Evolutionary conservation across 2,888 invertebrate genomes (phyloP).

Genomic region (Coenonympha arcania): DNA sequence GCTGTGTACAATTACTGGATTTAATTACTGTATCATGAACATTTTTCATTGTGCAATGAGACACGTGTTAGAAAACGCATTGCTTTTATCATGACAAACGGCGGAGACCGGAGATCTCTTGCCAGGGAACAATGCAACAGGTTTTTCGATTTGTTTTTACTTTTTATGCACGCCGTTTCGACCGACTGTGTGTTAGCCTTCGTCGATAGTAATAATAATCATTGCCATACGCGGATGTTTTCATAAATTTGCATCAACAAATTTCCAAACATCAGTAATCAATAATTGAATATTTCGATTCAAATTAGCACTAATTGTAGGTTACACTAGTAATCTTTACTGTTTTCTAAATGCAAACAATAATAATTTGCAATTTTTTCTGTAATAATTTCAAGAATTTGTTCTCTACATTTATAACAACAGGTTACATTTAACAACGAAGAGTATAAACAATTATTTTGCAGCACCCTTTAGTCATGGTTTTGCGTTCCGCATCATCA

Average conservation of each 20-base stretch:
- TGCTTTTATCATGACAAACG: slow-evolving; percentile 52
- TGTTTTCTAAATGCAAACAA: neutral
- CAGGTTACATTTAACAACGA: slow-evolving; percentile 1
- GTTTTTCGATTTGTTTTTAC: slow-evolving; percentile 64
- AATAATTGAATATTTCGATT: slow-evolving; percentile 1
- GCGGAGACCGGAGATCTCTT: slow-evolving; percentile 50
- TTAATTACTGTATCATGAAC: neutral
- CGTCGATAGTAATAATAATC: slow-evolving; percentile 18
- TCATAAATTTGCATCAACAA: slow-evolving; percentile 14
- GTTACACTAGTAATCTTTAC: neutral
- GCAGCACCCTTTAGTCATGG: slow-evolving; percentile 39
- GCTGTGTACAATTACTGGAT: neutral
- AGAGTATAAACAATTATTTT: slow-evolving; percentile 32
- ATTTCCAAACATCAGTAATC: slow-evolving; percentile 9
- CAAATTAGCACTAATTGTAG: neutral
- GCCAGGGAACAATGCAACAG: slow-evolving; percentile 67
- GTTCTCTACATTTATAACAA: too few relatives aligned
- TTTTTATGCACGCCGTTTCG: slow-evolving; percentile 44
- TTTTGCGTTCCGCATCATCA: slow-evolving; percentile 53
- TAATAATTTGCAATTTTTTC: neutral
- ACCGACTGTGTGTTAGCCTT: slow-evolving; percentile 28
- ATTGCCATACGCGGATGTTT: slow-evolving; percentile 30
- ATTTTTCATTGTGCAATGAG: slow-evolving; percentile 25
- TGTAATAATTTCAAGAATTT: neutral
- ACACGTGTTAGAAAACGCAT: slow-evolving; percentile 40